Conservation (phyloP, 2,113 vertebrate species). For the Aviceda subcristata region DNA sequence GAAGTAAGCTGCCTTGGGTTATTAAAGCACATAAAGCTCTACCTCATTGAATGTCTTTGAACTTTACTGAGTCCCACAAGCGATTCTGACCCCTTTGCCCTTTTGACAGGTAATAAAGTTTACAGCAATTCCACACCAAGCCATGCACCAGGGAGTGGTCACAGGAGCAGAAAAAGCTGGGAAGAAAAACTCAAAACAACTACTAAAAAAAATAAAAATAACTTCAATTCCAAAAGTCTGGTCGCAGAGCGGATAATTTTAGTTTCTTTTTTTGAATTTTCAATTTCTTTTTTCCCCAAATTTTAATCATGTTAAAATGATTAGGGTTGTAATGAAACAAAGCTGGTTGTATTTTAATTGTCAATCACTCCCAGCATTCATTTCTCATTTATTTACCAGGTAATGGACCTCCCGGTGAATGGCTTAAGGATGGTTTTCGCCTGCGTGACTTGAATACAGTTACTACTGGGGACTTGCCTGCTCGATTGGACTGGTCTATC, state of each 20-base stretch:
- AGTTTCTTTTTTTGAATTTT: background rate
- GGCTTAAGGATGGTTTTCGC: conserved; percentile 80
- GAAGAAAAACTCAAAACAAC: conserved; percentile 71
- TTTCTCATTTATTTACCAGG: conserved; percentile 84
- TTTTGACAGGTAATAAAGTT: conserved; percentile 99
- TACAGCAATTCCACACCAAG: conserved; percentile 97
- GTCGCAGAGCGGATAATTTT: background rate
- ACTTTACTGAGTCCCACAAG: conserved; percentile 97
- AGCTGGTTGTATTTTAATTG: conserved; percentile 66
- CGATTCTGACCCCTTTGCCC: conserved; percentile 89
- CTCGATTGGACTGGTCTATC: conserved; percentile 99
- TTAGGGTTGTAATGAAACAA: conserved; percentile 69
- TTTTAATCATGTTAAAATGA: conserved; percentile 64
- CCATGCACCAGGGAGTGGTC: conserved; percentile 90
- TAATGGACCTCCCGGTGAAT: conserved; percentile 82
- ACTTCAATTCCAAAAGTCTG: conserved; percentile 54
- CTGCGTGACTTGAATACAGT: conserved; percentile 81
- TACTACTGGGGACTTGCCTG: conserved; percentile 93
- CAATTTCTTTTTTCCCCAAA: background rate
- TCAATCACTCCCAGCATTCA: conserved; percentile 69
- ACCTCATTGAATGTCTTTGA: conserved; percentile 92
- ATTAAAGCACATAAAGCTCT: conserved; percentile 89
- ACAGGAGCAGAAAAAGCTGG: conserved; percentile 74
- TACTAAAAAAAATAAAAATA: background rate
- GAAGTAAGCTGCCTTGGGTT: conserved; percentile 84